Conservation (phyloP, 1,140 invertebrate species). For the Meloidogyne floridensis region DNA sequence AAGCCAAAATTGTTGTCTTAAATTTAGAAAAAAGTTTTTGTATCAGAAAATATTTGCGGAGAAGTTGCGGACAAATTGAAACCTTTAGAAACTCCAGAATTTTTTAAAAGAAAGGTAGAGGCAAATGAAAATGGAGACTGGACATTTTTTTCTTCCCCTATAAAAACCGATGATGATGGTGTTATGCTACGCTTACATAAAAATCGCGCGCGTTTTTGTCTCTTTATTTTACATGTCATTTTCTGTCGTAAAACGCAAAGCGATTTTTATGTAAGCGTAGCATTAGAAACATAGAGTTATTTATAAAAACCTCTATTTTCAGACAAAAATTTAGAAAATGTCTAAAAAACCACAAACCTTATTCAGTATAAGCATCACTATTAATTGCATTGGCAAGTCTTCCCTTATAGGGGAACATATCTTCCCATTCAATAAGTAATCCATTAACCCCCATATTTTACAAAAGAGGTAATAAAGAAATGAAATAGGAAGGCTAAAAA, state of each 20-base stretch:
- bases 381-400: slow-evolving; percentile 74
- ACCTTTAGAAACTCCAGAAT: slow-evolving; percentile 11
- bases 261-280: too few species aligned
- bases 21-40: neutral
- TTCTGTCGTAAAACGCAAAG: too few species aligned
- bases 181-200: too few species aligned
- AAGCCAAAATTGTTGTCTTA: slow-evolving; percentile 56
- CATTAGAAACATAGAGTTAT: too few species aligned
- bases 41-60: neutral
- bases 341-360: slow-evolving; percentile 71
- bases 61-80: neutral
- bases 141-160: too few species aligned
- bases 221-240: too few species aligned
- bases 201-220: too few species aligned
- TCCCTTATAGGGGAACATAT: slow-evolving; percentile 90
- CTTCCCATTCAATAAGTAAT: slow-evolving; percentile 90
- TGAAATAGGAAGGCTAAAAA: slow-evolving; percentile 70
- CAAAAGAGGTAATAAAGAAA: slow-evolving; percentile 76
- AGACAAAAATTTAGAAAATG: neutral
- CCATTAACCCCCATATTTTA: slow-evolving; percentile 82
- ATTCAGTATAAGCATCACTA: slow-evolving; percentile 76
- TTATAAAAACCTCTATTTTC: too few species aligned
- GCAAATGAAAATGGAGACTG: too few species aligned
- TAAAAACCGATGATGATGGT: too few species aligned
- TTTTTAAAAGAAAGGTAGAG: neutral